phyloP scores from a whole-genome alignment of 2,888 invertebrate species.

The Lymantria dispar region DNA sequence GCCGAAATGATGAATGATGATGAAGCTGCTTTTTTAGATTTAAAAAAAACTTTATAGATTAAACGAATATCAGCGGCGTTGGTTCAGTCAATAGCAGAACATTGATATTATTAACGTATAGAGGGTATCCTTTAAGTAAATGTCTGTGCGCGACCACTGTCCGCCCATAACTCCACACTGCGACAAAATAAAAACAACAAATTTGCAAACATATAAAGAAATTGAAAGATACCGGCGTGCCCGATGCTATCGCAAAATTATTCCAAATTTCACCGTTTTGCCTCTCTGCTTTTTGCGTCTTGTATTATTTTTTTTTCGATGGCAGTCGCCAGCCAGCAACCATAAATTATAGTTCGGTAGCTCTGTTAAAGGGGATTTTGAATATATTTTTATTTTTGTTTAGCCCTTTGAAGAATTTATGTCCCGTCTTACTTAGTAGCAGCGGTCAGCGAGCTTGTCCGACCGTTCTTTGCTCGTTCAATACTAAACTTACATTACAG shows the following conservation, averaged over 20 bases:
- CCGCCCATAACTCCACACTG: conserved; percentile 49
- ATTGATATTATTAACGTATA: background rate
- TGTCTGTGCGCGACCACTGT: conserved; percentile 16
- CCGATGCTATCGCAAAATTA: conserved; percentile 79
- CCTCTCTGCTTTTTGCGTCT: conserved; percentile 49
- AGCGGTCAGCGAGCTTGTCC: conserved; percentile 61
- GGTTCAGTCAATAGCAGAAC: background rate
- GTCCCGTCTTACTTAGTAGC: conserved; percentile 80
- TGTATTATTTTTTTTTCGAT: conserved; percentile 51
- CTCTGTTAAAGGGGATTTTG: conserved; percentile 75
- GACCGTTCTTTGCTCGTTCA: conserved; percentile 38
- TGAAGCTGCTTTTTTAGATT: too few species aligned
- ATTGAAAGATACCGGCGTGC: conserved; percentile 75
- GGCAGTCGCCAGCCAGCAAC: conserved; percentile 63
- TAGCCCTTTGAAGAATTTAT: conserved; percentile 81
- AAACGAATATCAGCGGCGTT: background rate
- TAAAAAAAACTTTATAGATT: background rate
- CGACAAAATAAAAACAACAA: conserved; percentile 50
- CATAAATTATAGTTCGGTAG: conserved; percentile 83
- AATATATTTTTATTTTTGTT: conserved; percentile 70
- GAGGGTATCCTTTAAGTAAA: background rate
- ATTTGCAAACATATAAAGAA: conserved; percentile 75
- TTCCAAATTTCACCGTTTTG: conserved; percentile 82
- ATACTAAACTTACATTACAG: conserved; percentile 26
- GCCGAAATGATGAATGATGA: too few species aligned